Evolutionary conservation across 2,797 vertebrate genomes (phyloP).

Genomic region (Premnoplex brunnescens): DNA sequence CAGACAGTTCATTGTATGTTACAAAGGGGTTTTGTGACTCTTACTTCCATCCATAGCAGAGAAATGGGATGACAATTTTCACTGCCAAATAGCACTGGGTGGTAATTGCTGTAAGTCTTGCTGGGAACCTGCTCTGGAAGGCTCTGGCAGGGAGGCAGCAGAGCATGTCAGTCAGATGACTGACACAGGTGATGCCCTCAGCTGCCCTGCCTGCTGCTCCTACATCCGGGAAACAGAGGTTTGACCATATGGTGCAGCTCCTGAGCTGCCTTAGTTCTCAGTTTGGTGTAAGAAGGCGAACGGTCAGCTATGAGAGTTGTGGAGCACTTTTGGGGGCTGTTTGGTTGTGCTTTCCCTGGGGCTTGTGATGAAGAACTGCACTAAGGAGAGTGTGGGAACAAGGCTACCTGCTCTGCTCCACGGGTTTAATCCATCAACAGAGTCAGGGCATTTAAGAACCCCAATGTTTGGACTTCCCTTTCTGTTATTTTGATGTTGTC

Average conservation of each 20-base stretch:
- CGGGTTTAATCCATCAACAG: neutral
- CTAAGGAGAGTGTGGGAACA: fast-evolving
- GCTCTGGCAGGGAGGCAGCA: neutral
- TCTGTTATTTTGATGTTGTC: neutral
- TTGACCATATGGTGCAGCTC: fast-evolving
- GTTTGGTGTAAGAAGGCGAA: neutral
- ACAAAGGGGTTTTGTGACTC: neutral
- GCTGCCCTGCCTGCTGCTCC: neutral
- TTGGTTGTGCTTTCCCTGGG: neutral
- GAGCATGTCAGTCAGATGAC: neutral
- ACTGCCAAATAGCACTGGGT: neutral
- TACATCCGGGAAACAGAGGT: fast-evolving
- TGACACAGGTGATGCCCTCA: neutral
- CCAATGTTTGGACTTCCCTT: neutral
- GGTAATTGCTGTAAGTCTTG: neutral
- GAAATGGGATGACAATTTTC: neutral
- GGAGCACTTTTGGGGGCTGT: neutral
- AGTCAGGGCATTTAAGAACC: neutral
- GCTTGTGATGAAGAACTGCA: neutral
- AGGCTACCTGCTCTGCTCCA: neutral
- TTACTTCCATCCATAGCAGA: neutral
- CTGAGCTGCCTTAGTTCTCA: neutral
- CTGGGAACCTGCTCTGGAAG: neutral
- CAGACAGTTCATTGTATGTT: neutral
- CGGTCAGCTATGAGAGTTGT: fast-evolving